A percentile compares a stretch with the other conserved stretches of the same genome.
Evolutionary conservation across 2,888 invertebrate species (phyloP).

Genomic region (Caradrina kadenii): DNA sequence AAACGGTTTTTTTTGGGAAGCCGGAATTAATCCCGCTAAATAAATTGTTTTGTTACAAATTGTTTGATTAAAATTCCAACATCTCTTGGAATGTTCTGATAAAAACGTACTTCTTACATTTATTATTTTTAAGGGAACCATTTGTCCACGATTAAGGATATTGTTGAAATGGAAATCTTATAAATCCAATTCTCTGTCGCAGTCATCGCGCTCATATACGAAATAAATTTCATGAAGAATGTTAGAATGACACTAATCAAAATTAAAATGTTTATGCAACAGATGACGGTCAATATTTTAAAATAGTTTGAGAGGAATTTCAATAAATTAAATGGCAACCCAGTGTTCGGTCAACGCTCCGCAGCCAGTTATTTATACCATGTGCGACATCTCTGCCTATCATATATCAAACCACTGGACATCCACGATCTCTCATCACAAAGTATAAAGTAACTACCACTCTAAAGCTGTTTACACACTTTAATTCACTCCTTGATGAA

Average conservation of each 20-base stretch:
- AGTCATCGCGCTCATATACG: neutral
- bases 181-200: constrained; percentile 13
- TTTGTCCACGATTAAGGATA: constrained; percentile 20
- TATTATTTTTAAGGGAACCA: constrained; percentile 13
- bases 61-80: constrained; percentile 42
- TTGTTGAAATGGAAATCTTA: constrained; percentile 6
- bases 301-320: constrained; percentile 47
- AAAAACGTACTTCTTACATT: constrained; percentile 3
- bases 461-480: constrained; percentile 69
- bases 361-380: constrained; percentile 72
- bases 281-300: constrained; percentile 29
- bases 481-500: constrained; percentile 56
- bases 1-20: constrained; percentile 21
- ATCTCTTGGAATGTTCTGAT: constrained; percentile 20
- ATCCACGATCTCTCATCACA: constrained; percentile 74
- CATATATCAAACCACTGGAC: constrained; percentile 78
- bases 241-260: constrained; percentile 3
- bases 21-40: constrained; percentile 28
- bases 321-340: constrained; percentile 67
- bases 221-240: constrained; percentile 4
- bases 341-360: constrained; percentile 74
- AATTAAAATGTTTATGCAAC: constrained; percentile 15
- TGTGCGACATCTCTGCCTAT: constrained; percentile 73
- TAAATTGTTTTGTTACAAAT: constrained; percentile 47
- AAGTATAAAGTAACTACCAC: constrained; percentile 72